phyloP scores from a whole-genome alignment of 2,888 invertebrate genomes.

The Drosophila longiperda region DNA sequence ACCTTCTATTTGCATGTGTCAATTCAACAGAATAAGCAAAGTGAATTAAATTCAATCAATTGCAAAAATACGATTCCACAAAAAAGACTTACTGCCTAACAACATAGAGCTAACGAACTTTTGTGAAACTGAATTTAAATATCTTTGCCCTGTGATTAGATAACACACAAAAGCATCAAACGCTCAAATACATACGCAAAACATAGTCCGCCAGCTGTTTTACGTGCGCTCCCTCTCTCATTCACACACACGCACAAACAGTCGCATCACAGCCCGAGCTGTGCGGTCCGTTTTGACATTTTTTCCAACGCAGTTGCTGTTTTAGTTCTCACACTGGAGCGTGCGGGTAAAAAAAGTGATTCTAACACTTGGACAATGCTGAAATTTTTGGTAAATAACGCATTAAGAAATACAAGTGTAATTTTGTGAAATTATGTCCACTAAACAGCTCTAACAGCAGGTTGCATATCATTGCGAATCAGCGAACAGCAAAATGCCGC shows the following conservation, averaged over 20 bases:
- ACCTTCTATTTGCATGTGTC: neutral
- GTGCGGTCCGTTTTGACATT: conserved; percentile 23
- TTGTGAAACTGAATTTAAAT: conserved; percentile 12
- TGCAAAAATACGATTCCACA: neutral
- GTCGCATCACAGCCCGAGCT: conserved; percentile 19
- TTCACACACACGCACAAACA: conserved; percentile 7
- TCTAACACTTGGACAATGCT: conserved; percentile 81
- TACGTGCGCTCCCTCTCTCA: conserved; percentile 22
- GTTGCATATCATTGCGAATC: no score
- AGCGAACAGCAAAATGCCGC: neutral
- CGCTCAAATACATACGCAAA: conserved; percentile 14
- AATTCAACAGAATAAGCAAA: neutral
- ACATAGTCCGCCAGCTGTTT: conserved; percentile 67
- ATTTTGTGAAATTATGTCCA: conserved; percentile 7
- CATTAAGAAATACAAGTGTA: conserved; percentile 3
- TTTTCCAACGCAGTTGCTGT: conserved; percentile 49
- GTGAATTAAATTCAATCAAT: neutral
- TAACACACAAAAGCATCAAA: conserved; percentile 43
- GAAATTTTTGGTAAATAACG: conserved; percentile 81
- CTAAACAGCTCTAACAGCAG: neutral
- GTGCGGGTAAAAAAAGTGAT: conserved; percentile 55
- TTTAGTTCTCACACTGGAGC: conserved; percentile 79
- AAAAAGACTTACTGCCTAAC: neutral
- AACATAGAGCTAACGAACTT: conserved; percentile 2
- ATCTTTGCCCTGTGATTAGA: conserved; percentile 48